Base-by-base conservation (phyloP, 2,888 invertebrate species). In the Isoperla grammatica region DNA sequence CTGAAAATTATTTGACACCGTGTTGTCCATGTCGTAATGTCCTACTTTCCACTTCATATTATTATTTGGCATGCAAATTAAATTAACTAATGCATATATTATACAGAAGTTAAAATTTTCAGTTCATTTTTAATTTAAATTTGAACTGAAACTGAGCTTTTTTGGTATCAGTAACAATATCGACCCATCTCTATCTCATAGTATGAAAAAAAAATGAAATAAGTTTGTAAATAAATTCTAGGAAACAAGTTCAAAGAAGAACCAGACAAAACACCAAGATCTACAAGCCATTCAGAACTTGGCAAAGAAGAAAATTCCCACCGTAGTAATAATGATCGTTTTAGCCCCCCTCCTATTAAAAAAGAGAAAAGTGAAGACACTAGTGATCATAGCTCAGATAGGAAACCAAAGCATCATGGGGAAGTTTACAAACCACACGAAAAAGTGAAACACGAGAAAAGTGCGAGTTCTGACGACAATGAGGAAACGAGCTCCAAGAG, bases 221-320 rank as follows among this genome's bases (percentile, higher is more conserved):
- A 29, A 29, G 8, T 29, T 29, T 29, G 29, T 29, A 4, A 29
- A 29, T 29, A 8, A 29, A 29, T 29, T 29, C 29, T 29, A 29
- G 29, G 29, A 29, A 29, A 6, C 29, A 29, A 29, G 8, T 29
- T 29, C 29, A 29, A 29, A 29, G 29, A 71, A 59, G 76, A 73
- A 64, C 65, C 70, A 1, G 74, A 65, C 62, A 75, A 71, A 68
- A 71, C 67, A 59, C 74, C 75, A 20, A 70, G 66, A 56, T 75
- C 77, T 0, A 74, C 75, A 1, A 78, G 75, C 61, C 76, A 77
- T 1, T 70, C 70, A 46, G 72, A 70, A 61, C 61, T 64, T 23
- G 69, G 68, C 54, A 56, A 62, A 23, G 65, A 63, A 53, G 67
- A 71, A 56, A 70, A 70, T 17, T 74, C 73, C 35, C 73, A 74